Base-by-base conservation (phyloP, 2,888 invertebrate genomes). In the Lepidochitona cinerea region DNA sequence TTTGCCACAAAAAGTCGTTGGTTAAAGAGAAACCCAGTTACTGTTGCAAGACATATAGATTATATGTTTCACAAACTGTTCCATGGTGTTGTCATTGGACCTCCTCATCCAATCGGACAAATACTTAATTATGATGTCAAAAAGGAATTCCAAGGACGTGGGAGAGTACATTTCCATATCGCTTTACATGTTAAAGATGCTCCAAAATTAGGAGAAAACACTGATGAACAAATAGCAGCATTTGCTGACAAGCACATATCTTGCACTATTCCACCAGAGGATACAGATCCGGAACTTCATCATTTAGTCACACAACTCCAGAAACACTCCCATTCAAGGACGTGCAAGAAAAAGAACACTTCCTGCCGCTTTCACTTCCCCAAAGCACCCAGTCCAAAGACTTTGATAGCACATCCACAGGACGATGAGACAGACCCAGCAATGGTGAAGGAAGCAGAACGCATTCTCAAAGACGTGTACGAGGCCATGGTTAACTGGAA, bases 331-430 rank as follows among this genome's bases (percentile, higher is more conserved):
- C 70, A 70, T 70, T 70, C 70, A 49, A 29, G 23, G 23, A 33
- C 70, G 7, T 70, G 70, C 41, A 53, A 53, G 37, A 68, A 54
- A 53, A 49, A 68, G 18, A 66, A 59, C n/a, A 59, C 9, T 14
- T 7, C 12, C n/a, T 59, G 71, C 53, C 54, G 70, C n/a, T 74
- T 70, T 37, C 49, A 67, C 52, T 71, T 74, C 54, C 74, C 74
- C 59, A 37, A 37, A 37, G 66, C 71, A 29, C 70, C 70, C n/a
- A 26, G 68, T 37, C 49, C 49, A n/a, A 49, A 65, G 66, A 74
- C 74, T 23, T 14, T 66, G 26, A 74, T 74, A 18, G 7, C 71
- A 7, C 64, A 66, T n/a, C 74, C n/a, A n/a, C n/a, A n/a, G n/a
- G n/a, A n/a, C n/a, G n/a, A n/a, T n/a, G n/a, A n/a, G n/a, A n/a